Percentiles rank a stretch among this genome's conserved stretches.
Evolutionary conservation across 2,113 vertebrate species (phyloP).

Genomic region (Poicephalus gulielmi): DNA sequence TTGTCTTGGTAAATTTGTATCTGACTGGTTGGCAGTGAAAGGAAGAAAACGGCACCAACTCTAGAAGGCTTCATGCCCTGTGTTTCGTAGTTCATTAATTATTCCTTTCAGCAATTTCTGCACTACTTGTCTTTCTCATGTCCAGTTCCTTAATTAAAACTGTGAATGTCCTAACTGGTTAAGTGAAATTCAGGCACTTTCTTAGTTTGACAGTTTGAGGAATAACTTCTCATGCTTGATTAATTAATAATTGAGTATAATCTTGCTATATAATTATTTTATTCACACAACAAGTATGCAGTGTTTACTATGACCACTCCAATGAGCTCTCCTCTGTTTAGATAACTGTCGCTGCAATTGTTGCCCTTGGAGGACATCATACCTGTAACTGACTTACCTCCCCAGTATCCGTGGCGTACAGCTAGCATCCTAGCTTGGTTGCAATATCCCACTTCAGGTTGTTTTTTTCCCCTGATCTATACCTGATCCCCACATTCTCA

Average conservation of each 20-base stretch:
- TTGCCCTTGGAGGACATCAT: neutral
- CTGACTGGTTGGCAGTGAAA: conserved; percentile 53
- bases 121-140: conserved; percentile 11
- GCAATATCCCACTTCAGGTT: neutral
- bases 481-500: neutral
- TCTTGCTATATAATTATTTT: neutral
- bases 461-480: accelerated
- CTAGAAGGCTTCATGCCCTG: neutral
- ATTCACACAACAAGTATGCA: neutral
- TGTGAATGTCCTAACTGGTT: neutral
- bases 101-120: conserved; percentile 59
- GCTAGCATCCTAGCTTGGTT: neutral
- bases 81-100: conserved; percentile 55
- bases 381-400: neutral
- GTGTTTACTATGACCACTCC: neutral
- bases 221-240: neutral
- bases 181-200: neutral
- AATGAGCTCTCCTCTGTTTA: neutral
- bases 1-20: conserved; percentile 63
- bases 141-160: conserved; percentile 64
- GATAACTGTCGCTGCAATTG: neutral
- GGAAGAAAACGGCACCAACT: conserved; percentile 27
- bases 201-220: neutral
- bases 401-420: neutral
- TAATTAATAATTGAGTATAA: neutral